Percentiles rank a stretch among this genome's conserved stretches.
Conservation (phyloP, 2,797 vertebrate species). For the Enteromius anoplus region DNA sequence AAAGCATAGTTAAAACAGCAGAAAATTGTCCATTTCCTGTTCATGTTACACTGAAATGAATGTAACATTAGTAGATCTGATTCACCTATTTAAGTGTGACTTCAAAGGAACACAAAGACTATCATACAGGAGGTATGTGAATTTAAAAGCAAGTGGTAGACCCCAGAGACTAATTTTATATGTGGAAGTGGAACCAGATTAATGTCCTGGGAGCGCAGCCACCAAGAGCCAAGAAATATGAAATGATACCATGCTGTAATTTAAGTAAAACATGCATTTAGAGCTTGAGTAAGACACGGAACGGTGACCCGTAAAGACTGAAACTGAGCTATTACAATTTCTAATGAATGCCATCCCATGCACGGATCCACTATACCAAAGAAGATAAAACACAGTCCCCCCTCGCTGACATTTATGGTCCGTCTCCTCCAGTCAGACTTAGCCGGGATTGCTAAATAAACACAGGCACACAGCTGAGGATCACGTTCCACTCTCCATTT, state of each 20-base stretch:
- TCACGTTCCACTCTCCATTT: slow-evolving; percentile 54
- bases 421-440: slow-evolving; percentile 51
- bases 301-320: slow-evolving; percentile 29
- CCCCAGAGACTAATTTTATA: slow-evolving; percentile 40
- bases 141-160: slow-evolving; percentile 29
- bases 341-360: slow-evolving; percentile 53
- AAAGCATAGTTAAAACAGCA: slow-evolving; percentile 15
- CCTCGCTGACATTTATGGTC: slow-evolving; percentile 55
- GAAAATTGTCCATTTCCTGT: slow-evolving; percentile 27
- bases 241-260: slow-evolving; percentile 54
- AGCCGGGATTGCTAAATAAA: slow-evolving; percentile 60
- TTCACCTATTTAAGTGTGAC: slow-evolving; percentile 41
- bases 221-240: slow-evolving; percentile 45
- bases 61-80: slow-evolving; percentile 43
- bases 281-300: slow-evolving; percentile 34
- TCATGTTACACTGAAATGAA: slow-evolving; percentile 10
- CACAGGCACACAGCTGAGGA: slow-evolving; percentile 58
- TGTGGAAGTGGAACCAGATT: slow-evolving; percentile 31
- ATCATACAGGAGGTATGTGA: slow-evolving; percentile 37
- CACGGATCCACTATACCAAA: slow-evolving; percentile 13
- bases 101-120: slow-evolving; percentile 55
- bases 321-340: slow-evolving; percentile 40
- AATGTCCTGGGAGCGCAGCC: slow-evolving; percentile 44
- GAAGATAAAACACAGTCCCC: slow-evolving; percentile 53
- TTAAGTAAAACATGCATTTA: slow-evolving; percentile 44